Base-by-base conservation (phyloP, 2,888 invertebrate genomes). In the Pseudoips prasinana region DNA sequence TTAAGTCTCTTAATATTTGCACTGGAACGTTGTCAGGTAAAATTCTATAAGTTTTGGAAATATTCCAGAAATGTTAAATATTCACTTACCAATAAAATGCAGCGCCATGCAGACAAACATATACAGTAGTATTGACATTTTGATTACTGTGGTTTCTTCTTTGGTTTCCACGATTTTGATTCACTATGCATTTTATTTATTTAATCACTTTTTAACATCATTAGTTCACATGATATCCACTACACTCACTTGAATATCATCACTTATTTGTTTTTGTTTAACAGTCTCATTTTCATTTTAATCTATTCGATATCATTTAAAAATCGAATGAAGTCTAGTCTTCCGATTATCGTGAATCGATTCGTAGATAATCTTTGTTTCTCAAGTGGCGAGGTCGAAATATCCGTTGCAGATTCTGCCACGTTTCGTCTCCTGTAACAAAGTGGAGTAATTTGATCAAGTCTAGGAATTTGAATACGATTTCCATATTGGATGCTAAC, bases 101-200 rank as follows among this genome's bases (percentile, higher is more conserved):
- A 83, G 59, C 19, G 66, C 64, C 41, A 78, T 56, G 66, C 73
- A 81, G 28, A 67, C 58, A 29, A 73, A 47, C 37, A 72, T 43
- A 18, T 64, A 61, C 49, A 68, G 68, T 28, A 73, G 49, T 10
- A 77, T 48, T 51, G 69, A 66, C 83, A 86, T 85, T 58, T 73
- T 81, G 78, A 61, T 69, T 57, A 74, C 48, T 57, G 34, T 54
- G 37, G 39, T 32, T 54, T 53, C 29, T 58, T 58, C 48, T 58
- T 22, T 27, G 52, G 25, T 39, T 40, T 35, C 30, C 47, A 45
- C 55, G 47, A 48, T 23, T 58, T 58, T 25, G 32, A 44, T 14
- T 25, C 41, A 58, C 51, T 22, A 33, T 47, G 27, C 43, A 58
- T 57, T 41, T 46, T 44, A 51, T 25, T 33, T 14, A n/a, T 46